These are phyloP conservation scores for Drosophila mimetica DNA, from an alignment of 2,888 invertebrate genomes.

Conservation along the genomic window DNA sequence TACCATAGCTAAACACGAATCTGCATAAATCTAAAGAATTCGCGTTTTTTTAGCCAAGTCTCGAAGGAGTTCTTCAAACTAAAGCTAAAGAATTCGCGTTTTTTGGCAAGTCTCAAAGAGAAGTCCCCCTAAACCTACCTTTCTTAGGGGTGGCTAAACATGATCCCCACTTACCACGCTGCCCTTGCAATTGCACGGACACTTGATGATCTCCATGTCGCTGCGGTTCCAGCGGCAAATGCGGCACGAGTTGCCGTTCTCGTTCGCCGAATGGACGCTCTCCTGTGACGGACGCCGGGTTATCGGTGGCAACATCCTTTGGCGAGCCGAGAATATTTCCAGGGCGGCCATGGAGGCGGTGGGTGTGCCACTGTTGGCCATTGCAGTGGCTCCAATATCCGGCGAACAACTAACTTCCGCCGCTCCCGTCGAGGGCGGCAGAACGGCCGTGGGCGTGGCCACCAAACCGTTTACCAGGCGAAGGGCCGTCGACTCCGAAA, in stretches of 20 bases:
- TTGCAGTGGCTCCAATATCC: not conserved
- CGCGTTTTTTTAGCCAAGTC: too few species aligned
- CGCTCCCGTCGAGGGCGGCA: not conserved
- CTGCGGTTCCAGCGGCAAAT: slow-evolving; percentile 82
- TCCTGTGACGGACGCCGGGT: slow-evolving; percentile 36
- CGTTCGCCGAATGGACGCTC: slow-evolving; percentile 74
- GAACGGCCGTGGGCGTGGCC: slow-evolving; percentile 2
- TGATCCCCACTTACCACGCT: slow-evolving; percentile 77
- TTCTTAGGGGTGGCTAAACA: not conserved
- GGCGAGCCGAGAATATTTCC: not conserved
- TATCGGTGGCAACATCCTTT: slow-evolving; percentile 4
- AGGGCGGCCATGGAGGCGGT: not conserved
- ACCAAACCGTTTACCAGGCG: slow-evolving; percentile 68
- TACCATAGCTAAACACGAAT: too few species aligned
- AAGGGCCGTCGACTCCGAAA: slow-evolving; percentile 70
- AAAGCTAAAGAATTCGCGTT: too few species aligned
- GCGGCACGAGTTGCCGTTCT: slow-evolving; percentile 79
- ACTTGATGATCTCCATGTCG: slow-evolving; percentile 76
- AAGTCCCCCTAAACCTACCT: too few species aligned
- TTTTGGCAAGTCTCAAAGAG: too few species aligned
- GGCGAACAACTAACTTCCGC: not conserved
- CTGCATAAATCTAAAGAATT: too few species aligned
- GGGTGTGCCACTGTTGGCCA: not conserved
- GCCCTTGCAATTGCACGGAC: slow-evolving; percentile 83
- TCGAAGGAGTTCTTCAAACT: too few species aligned